These are phyloP conservation scores for Camelus dromedarius DNA, from an alignment of 2,113 vertebrate genomes.

Conservation along the genomic window DNA sequence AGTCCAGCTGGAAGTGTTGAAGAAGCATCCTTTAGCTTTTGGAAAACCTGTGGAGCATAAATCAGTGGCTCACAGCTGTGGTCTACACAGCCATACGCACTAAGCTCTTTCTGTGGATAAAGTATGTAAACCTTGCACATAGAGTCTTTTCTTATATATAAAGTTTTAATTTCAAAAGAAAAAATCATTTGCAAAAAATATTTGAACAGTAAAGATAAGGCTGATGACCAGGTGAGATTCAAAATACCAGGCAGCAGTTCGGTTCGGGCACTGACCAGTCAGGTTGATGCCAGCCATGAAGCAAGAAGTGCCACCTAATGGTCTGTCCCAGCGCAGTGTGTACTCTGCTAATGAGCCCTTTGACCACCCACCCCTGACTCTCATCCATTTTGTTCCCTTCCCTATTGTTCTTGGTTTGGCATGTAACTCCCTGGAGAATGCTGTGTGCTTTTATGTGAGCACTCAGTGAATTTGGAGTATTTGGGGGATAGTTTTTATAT, in stretches of 20 bases:
- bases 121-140: neutral
- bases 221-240: neutral
- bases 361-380: neutral
- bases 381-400: neutral
- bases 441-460: neutral
- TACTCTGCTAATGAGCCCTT: neutral
- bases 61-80: neutral
- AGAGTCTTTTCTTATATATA: neutral
- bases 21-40: neutral
- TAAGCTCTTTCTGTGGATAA: neutral
- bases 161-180: conserved; percentile 53
- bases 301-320: neutral
- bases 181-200: conserved; percentile 21
- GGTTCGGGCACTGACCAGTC: fast-evolving
- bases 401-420: neutral
- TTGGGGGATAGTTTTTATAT: neutral
- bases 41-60: neutral
- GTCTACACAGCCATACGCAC: neutral
- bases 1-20: neutral
- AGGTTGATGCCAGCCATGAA: neutral
- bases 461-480: neutral
- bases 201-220: neutral
- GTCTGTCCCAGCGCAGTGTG: too few species aligned
- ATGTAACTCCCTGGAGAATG: neutral
- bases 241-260: neutral